These are phyloP conservation scores for Adelphocoris suturalis DNA, from an alignment of 2,888 invertebrate genomes.

Conservation along the genomic window DNA sequence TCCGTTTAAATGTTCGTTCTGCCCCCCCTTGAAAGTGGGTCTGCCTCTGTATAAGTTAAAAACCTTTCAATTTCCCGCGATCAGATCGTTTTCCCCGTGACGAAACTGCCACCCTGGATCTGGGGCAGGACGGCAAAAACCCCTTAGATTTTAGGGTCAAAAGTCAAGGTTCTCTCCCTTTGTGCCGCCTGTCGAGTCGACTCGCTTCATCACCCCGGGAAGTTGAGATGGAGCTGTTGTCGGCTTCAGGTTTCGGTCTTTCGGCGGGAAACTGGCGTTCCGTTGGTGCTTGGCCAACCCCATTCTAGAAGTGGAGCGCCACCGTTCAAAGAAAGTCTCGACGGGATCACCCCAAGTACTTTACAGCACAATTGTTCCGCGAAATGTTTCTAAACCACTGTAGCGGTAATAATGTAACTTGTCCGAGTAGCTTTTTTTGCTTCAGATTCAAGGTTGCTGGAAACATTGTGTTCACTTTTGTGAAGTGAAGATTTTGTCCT, in stretches of 20 bases:
- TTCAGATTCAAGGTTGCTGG: no score
- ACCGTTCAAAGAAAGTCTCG: not conserved
- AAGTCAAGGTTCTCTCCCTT: conserved; percentile 6
- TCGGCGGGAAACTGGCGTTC: conserved; percentile 12
- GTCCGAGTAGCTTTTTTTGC: no score
- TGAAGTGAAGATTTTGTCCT: no score
- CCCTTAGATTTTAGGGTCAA: conserved; percentile 14
- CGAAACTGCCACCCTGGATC: not conserved
- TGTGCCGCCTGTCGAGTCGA: not conserved
- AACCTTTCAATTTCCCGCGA: not conserved
- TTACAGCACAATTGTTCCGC: no score
- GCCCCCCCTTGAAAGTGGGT: not conserved
- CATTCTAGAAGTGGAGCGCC: conserved; percentile 2
- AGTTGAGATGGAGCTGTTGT: conserved; percentile 22
- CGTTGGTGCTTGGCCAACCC: conserved; percentile 11
- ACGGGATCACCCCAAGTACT: no score
- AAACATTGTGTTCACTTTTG: no score
- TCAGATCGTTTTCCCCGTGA: not conserved
- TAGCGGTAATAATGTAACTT: no score
- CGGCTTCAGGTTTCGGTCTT: not conserved
- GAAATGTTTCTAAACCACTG: no score
- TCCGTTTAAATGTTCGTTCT: no score
- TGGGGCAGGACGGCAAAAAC: not conserved
- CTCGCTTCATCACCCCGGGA: not conserved
- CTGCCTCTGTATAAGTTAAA: not conserved